Evolutionary conservation across 2,797 vertebrate genomes (phyloP).

Genomic region (Setipinna tenuifilis): DNA sequence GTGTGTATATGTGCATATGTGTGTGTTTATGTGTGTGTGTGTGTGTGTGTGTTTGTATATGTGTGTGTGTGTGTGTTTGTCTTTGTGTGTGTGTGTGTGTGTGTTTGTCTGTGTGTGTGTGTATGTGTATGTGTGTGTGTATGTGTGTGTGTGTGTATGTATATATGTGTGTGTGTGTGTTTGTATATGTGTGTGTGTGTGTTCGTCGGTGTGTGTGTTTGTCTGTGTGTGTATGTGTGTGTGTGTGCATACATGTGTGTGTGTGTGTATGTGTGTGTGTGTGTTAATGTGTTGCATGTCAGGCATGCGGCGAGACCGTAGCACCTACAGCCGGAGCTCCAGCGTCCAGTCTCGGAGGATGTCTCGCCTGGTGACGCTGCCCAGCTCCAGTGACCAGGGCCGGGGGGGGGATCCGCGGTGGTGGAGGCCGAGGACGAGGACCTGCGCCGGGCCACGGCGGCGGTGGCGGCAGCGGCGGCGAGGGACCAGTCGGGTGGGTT

Average conservation of each 20-base stretch:
- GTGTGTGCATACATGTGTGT: background rate
- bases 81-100: background rate
- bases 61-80: no score
- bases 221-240: no score
- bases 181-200: no score
- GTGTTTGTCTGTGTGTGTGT: background rate
- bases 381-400: background rate
- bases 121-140: slow-evolving; percentile 18
- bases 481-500: slow-evolving; percentile 49
- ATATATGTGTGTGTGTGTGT: slow-evolving; percentile 19
- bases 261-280: background rate
- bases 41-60: no score
- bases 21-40: no score
- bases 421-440: slow-evolving; percentile 66
- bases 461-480: slow-evolving; percentile 47
- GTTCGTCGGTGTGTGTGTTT: no score
- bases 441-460: slow-evolving; percentile 63
- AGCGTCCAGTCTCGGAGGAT: background rate
- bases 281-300: slow-evolving; percentile 28
- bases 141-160: background rate
- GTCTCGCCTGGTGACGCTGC: no score
- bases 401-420: slow-evolving; percentile 48
- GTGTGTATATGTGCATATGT: background rate
- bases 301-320: slow-evolving; percentile 90
- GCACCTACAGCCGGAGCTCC: slow-evolving; percentile 69